Conservation (phyloP, 2,888 invertebrate species). For the Ischnus inquisitorius region DNA sequence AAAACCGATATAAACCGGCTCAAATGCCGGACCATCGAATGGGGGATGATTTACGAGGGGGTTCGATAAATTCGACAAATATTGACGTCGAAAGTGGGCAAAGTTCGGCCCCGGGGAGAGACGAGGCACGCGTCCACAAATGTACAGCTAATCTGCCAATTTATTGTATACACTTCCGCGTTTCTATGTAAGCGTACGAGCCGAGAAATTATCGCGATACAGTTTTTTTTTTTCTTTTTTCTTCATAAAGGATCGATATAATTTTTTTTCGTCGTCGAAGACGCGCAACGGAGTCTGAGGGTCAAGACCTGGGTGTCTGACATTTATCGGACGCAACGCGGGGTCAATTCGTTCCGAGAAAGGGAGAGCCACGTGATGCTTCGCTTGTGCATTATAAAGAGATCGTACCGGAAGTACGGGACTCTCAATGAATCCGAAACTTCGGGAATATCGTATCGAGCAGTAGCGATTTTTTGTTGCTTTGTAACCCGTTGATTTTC, state of each 20-base stretch:
- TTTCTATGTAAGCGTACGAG: background rate
- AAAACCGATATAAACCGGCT: background rate
- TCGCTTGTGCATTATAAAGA: slow-evolving; percentile 51
- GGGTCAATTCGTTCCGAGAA: slow-evolving; percentile 45
- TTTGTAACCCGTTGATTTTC: too few relatives aligned
- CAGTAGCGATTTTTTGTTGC: background rate
- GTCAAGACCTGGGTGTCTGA: slow-evolving; percentile 64
- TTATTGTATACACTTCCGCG: slow-evolving; percentile 1
- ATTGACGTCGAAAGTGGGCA: background rate
- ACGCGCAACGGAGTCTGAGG: slow-evolving; percentile 31
- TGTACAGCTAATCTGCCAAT: background rate
- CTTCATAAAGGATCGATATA: background rate
- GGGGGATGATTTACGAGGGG: background rate
- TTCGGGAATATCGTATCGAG: background rate
- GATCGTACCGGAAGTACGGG: slow-evolving; percentile 41
- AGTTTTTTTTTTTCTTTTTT: slow-evolving; percentile 31
- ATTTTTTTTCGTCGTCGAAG: background rate
- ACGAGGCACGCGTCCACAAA: slow-evolving; percentile 1
- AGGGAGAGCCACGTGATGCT: slow-evolving; percentile 60
- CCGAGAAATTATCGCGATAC: background rate
- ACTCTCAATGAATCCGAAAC: slow-evolving; percentile 31
- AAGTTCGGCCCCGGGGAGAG: background rate
- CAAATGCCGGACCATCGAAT: background rate
- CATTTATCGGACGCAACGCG: slow-evolving; percentile 55
- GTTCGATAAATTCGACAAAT: slow-evolving; percentile 11